Conservation (phyloP, 2,113 vertebrate genomes). For the Scartelaos histophorus region DNA sequence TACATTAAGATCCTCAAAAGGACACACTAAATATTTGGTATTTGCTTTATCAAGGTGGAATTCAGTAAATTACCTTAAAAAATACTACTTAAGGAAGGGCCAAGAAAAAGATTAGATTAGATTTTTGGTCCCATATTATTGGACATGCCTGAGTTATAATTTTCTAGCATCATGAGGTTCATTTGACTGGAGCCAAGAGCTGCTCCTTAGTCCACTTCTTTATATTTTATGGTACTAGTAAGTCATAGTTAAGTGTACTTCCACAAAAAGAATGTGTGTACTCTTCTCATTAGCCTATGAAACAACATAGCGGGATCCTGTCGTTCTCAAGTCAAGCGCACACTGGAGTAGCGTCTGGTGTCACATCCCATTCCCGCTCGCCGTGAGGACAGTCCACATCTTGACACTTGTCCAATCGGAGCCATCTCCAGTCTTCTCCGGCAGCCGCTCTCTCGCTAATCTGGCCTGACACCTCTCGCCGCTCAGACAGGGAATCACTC, state of each 20-base stretch:
- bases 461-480: conserved; percentile 67
- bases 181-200: too few relatives aligned
- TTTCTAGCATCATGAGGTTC: too few relatives aligned
- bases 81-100: too few relatives aligned
- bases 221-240: background rate
- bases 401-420: conserved; percentile 73
- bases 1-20: too few relatives aligned
- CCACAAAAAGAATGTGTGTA: background rate
- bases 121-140: too few relatives aligned
- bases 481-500: conserved; percentile 64
- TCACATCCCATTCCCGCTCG: conserved; percentile 71
- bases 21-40: too few relatives aligned
- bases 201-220: too few relatives aligned
- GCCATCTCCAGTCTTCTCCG: conserved; percentile 57
- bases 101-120: too few relatives aligned
- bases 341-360: conserved; percentile 45
- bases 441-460: conserved; percentile 63
- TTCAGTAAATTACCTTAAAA: too few relatives aligned
- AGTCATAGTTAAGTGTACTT: background rate
- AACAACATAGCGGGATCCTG: conserved; percentile 36
- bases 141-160: too few relatives aligned
- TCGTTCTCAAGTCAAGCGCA: conserved; percentile 28
- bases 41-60: too few relatives aligned
- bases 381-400: conserved; percentile 63
- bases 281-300: conserved; percentile 9